These are phyloP conservation scores for Idris sp. DNA, from an alignment of 1,140 invertebrate species.

Conservation along the genomic window DNA sequence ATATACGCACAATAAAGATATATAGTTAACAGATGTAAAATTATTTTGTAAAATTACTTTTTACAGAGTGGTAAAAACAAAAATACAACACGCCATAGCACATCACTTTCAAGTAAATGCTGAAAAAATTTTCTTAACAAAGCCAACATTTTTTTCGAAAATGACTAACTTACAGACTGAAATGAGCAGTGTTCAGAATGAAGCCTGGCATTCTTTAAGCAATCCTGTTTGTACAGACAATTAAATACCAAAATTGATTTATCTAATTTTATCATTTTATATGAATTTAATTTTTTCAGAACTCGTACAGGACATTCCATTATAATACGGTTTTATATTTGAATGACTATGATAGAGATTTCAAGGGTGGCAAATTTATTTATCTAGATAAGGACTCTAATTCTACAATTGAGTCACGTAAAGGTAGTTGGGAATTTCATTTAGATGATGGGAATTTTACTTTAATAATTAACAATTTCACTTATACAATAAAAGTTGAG, in stretches of 20 bases:
- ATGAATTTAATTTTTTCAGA: slow-evolving; percentile 78
- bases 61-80: slow-evolving; percentile 83
- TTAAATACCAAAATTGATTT: too few species aligned
- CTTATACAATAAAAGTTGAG: too few species aligned
- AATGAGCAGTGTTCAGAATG: slow-evolving; percentile 88
- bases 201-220: slow-evolving; percentile 89
- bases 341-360: slow-evolving; percentile 85
- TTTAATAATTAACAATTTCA: too few species aligned
- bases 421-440: too few species aligned
- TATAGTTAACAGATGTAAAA: too few species aligned
- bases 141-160: slow-evolving; percentile 91
- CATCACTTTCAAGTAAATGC: slow-evolving; percentile 85
- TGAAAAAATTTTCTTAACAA: slow-evolving; percentile 85
- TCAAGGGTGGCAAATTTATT: slow-evolving; percentile 89
- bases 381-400: slow-evolving; percentile 87
- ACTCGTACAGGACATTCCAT: slow-evolving; percentile 90
- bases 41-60: slow-evolving; percentile 19
- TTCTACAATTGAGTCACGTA: slow-evolving; percentile 86
- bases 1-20: not conserved
- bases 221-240: too few species aligned
- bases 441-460: too few species aligned
- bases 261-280: not conserved
- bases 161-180: slow-evolving; percentile 84
- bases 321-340: slow-evolving; percentile 91
- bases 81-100: slow-evolving; percentile 87